These are phyloP conservation scores for Macrophya annulata DNA, from an alignment of 2,888 invertebrate genomes.

Conservation along the genomic window DNA sequence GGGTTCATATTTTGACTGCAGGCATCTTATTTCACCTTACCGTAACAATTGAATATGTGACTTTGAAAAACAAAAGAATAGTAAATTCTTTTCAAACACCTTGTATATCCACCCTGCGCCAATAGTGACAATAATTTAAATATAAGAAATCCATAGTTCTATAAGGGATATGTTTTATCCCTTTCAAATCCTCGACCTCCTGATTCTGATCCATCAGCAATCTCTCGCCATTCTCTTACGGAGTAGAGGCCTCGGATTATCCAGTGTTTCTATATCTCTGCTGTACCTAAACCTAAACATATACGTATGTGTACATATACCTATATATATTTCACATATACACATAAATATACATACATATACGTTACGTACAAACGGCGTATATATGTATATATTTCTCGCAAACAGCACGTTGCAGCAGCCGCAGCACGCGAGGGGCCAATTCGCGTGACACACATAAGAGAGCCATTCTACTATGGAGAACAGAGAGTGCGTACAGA, in stretches of 20 bases:
- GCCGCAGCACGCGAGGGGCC: slow-evolving; percentile 16
- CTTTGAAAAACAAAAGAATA: too few relatives aligned
- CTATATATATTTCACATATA: background rate
- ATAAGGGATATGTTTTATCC: background rate
- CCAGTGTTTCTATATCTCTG: background rate
- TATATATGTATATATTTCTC: too few relatives aligned
- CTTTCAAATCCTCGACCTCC: background rate
- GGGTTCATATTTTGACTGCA: too few relatives aligned
- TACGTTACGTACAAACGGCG: background rate
- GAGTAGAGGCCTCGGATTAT: background rate
- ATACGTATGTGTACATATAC: background rate
- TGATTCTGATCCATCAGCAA: background rate
- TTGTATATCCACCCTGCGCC: too few relatives aligned
- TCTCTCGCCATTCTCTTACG: slow-evolving; percentile 1
- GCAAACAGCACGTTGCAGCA: slow-evolving; percentile 32
- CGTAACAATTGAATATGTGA: too few relatives aligned
- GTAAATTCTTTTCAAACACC: too few relatives aligned
- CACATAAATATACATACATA: background rate
- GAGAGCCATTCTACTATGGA: slow-evolving; percentile 35
- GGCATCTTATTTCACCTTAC: too few relatives aligned
- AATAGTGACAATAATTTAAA: background rate
- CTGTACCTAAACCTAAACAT: background rate
- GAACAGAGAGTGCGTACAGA: slow-evolving; percentile 37
- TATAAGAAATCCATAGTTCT: background rate
- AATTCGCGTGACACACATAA: slow-evolving; percentile 53